These are phyloP conservation scores for Sebastiscus albofasciatus DNA, from an alignment of 2,797 vertebrate genomes.

Conservation along the genomic window DNA sequence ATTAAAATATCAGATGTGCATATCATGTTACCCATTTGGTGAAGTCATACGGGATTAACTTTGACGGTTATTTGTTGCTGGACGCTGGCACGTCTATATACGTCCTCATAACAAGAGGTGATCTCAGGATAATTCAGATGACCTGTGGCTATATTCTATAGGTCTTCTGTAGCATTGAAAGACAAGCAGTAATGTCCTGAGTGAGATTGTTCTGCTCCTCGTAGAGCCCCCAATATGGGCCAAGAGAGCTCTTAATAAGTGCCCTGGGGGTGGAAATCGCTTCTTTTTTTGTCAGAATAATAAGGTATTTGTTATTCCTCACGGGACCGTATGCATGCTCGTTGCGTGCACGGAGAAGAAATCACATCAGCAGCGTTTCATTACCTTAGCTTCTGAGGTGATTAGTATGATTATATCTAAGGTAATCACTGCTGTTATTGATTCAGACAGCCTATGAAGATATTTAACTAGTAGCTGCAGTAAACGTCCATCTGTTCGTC, in stretches of 20 bases:
- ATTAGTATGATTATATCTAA: not conserved
- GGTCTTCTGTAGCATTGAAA: not conserved
- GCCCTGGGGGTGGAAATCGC: slow-evolving; percentile 9
- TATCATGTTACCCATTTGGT: not conserved
- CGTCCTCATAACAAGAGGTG: not conserved
- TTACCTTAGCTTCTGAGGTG: not conserved
- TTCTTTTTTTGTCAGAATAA: slow-evolving; percentile 36
- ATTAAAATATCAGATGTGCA: not conserved
- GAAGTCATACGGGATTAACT: not conserved
- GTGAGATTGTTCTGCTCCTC: not conserved
- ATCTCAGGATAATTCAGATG: slow-evolving; percentile 17
- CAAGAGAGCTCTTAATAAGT: slow-evolving; percentile 6
- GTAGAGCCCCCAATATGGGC: not conserved
- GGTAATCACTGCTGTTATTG: not conserved
- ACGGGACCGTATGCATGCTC: not conserved
- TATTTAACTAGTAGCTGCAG: not conserved
- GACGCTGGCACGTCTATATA: not conserved
- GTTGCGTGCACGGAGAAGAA: not conserved
- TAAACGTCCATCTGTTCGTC: not conserved
- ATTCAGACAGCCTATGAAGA: not conserved
- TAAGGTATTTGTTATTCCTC: slow-evolving; percentile 30
- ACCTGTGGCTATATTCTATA: slow-evolving; percentile 16
- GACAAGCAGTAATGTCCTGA: not conserved
- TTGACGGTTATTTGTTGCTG: not conserved
- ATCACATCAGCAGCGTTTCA: slow-evolving; percentile 19